These are phyloP conservation scores for Enteromius treurensis DNA, from an alignment of 2,797 vertebrate genomes.

Conservation along the genomic window DNA sequence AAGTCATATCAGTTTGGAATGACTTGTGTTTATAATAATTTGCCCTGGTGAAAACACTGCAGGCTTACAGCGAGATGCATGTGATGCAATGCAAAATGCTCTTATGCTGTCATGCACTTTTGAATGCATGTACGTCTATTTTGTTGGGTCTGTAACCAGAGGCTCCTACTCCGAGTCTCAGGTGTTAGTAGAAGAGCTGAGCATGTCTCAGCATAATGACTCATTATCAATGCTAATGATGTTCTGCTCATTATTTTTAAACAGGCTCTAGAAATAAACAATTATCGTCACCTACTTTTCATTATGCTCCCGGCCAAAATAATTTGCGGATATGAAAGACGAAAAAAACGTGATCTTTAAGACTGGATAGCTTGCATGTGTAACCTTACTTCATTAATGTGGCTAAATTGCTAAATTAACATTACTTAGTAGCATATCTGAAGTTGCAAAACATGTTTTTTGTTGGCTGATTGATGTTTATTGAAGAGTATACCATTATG, in stretches of 20 bases:
- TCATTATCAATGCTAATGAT: conserved; percentile 57
- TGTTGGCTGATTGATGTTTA: neutral
- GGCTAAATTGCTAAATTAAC: conserved; percentile 17
- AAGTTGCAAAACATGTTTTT: neutral
- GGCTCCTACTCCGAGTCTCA: conserved; percentile 47
- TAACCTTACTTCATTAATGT: conserved; percentile 42
- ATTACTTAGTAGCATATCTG: neutral
- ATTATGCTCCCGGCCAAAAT: conserved; percentile 40
- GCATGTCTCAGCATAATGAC: conserved; percentile 61
- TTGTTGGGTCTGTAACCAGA: conserved; percentile 35
- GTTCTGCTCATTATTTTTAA: conserved; percentile 50
- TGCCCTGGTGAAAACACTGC: neutral
- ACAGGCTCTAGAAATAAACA: conserved; percentile 45
- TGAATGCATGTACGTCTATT: conserved; percentile 18
- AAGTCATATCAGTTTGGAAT: neutral
- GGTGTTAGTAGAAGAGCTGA: conserved; percentile 52
- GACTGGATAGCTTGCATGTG: conserved; percentile 12
- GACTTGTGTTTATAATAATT: neutral
- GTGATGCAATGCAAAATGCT: neutral
- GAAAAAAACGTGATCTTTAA: conserved; percentile 7
- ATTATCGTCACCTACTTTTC: conserved; percentile 44
- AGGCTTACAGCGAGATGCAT: neutral
- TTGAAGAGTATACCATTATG: neutral
- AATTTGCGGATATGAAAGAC: neutral
- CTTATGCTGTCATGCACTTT: conserved; percentile 1